A percentile compares a stretch with the other conserved stretches of the same genome.
phyloP scores from a whole-genome alignment of 2,797 vertebrate species.

The Macrochelys suwanniensis region DNA sequence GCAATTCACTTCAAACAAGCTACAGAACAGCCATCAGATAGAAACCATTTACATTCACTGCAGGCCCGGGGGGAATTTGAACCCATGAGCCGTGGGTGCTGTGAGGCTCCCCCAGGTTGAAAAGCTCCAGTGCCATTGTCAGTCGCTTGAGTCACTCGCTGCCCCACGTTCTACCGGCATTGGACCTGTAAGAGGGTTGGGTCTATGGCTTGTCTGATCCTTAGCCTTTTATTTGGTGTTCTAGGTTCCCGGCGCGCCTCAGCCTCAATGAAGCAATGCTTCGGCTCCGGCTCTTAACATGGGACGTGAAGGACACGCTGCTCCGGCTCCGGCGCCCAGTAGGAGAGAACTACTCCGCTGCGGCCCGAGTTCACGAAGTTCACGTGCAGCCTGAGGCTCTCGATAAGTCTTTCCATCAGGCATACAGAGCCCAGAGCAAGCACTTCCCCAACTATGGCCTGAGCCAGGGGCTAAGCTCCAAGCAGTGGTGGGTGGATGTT shows the following conservation, averaged over 20 bases:
- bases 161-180: too few species aligned
- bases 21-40: not conserved
- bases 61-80: not conserved
- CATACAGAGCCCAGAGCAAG: slow-evolving; percentile 78
- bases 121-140: not conserved
- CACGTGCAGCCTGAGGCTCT: slow-evolving; percentile 80
- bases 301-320: slow-evolving; percentile 96
- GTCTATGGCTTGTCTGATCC: not conserved
- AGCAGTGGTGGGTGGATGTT: slow-evolving; percentile 89
- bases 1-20: not conserved
- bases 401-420: slow-evolving; percentile 82
- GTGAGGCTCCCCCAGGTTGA: not conserved
- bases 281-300: slow-evolving; percentile 87
- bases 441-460: slow-evolving; percentile 91
- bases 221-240: rapidly evolving
- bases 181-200: not conserved
- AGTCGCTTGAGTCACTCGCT: not conserved
- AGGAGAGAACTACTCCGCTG: slow-evolving; percentile 89
- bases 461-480: slow-evolving; percentile 85
- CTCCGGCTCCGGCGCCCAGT: slow-evolving; percentile 88
- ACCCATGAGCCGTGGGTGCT: not conserved
- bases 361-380: slow-evolving; percentile 85
- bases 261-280: slow-evolving; percentile 68
- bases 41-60: not conserved
- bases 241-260: rapidly evolving